Percentiles rank a stretch among this genome's conserved stretches.
These are phyloP conservation scores for Philereme vetulata DNA, from an alignment of 2,888 invertebrate genomes.

Conservation along the genomic window DNA sequence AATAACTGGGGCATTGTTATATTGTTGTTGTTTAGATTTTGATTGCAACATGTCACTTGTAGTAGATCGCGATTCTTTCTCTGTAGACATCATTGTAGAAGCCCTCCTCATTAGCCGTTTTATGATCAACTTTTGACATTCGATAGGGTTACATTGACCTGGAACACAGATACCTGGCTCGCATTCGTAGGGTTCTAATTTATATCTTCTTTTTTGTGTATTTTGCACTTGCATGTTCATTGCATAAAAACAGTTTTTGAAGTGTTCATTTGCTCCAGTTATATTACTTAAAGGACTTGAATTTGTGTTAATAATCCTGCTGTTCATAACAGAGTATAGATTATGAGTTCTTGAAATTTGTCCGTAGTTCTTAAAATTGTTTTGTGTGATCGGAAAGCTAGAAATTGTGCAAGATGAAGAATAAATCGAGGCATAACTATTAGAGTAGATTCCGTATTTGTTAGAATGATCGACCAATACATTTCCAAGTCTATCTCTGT, in stretches of 20 bases:
- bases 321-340: conserved; percentile 1
- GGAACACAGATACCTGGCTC: conserved; percentile 50
- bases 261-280: conserved; percentile 12
- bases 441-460: conserved; percentile 9
- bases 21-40: conserved; percentile 24
- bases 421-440: conserved; percentile 11
- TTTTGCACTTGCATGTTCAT: conserved; percentile 30
- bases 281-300: conserved; percentile 8
- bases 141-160: conserved; percentile 48
- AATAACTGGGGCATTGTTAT: conserved; percentile 15
- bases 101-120: conserved; percentile 41
- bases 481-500: conserved; percentile 1
- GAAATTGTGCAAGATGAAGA: conserved; percentile 8
- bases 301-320: conserved; percentile 1
- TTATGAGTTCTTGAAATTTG: conserved; percentile 1
- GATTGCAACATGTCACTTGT: conserved; percentile 22
- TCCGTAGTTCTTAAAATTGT: conserved; percentile 4
- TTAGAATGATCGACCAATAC: conserved; percentile 4
- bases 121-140: conserved; percentile 45
- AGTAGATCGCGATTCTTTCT: conserved; percentile 28
- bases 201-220: conserved; percentile 15
- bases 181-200: conserved; percentile 49
- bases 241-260: conserved; percentile 28
- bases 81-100: conserved; percentile 42
- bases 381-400: neutral